A percentile compares a stretch with the other conserved stretches of the same genome.
Evolutionary conservation across 2,113 vertebrate species (phyloP).

Genomic region (Laticauda colubrina): DNA sequence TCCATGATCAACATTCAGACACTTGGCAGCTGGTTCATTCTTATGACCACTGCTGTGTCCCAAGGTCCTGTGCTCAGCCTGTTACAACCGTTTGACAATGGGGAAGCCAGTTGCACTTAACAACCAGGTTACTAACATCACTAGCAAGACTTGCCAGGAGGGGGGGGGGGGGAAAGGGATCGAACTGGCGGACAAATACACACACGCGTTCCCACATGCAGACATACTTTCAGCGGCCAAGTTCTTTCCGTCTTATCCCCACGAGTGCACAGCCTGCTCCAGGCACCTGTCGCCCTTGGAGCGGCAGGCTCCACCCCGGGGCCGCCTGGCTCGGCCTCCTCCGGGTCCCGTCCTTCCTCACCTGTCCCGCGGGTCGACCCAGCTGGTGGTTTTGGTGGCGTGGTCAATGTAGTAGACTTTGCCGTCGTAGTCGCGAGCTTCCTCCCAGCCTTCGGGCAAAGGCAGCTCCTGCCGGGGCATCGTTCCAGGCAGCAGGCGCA

Average conservation of each 20-base stretch:
- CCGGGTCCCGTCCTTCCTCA: conserved; percentile 52
- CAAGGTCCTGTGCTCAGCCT: background rate
- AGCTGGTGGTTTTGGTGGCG: conserved; percentile 88
- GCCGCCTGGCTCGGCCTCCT: background rate
- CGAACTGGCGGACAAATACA: no score
- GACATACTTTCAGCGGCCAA: background rate
- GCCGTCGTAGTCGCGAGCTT: conserved; percentile 93
- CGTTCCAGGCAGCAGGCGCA: conserved; percentile 63
- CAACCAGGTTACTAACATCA: background rate
- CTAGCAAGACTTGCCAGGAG: background rate
- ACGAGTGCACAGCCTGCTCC: background rate
- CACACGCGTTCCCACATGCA: background rate
- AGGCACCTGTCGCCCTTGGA: background rate
- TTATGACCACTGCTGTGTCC: background rate
- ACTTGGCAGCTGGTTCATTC: background rate
- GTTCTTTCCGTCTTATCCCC: background rate
- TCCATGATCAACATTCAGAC: background rate
- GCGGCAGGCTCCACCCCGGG: background rate
- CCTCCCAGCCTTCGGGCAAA: conserved; percentile 95
- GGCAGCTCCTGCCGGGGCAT: conserved; percentile 96
- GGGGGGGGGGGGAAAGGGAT: no score
- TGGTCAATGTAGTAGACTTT: conserved; percentile 96
- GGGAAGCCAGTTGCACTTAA: background rate
- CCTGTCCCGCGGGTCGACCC: conserved; percentile 97
- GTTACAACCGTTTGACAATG: background rate